These are phyloP conservation scores for Perca fluviatilis DNA, from an alignment of 2,113 vertebrate species.

Conservation along the genomic window DNA sequence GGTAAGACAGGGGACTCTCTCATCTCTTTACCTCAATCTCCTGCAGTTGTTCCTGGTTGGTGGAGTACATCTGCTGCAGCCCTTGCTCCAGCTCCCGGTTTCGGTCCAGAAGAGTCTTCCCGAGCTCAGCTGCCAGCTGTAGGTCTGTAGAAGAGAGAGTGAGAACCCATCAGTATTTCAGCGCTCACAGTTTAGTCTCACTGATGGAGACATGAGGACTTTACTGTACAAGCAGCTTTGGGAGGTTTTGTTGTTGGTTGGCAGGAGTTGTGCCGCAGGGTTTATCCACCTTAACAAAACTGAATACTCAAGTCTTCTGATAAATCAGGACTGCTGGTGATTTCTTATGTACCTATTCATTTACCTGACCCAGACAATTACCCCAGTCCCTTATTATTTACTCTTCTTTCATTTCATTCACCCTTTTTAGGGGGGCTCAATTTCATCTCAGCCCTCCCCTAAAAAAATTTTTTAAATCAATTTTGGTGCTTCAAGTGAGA, in stretches of 20 bases:
- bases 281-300: not conserved
- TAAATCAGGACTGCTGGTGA: not conserved
- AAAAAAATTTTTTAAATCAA: too few species aligned
- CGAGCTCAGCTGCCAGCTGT: constrained; percentile 96
- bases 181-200: not conserved
- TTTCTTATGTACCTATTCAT: not conserved
- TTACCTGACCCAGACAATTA: not conserved
- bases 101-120: constrained; percentile 93
- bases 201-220: not conserved
- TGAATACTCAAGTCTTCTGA: not conserved
- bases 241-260: not conserved
- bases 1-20: not conserved
- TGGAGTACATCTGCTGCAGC: constrained; percentile 94
- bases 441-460: too few species aligned
- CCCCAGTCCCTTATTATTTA: not conserved
- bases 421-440: too few species aligned
- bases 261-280: not conserved
- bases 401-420: too few species aligned
- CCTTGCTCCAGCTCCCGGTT: constrained; percentile 96
- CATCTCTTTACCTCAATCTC: constrained; percentile 91
- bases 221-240: constrained; percentile 30
- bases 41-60: constrained; percentile 94
- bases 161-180: not conserved
- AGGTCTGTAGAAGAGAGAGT: constrained; percentile 86
- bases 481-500: too few species aligned